Conservation (phyloP, 2,797 vertebrate species). For the Chelmon rostratus region DNA sequence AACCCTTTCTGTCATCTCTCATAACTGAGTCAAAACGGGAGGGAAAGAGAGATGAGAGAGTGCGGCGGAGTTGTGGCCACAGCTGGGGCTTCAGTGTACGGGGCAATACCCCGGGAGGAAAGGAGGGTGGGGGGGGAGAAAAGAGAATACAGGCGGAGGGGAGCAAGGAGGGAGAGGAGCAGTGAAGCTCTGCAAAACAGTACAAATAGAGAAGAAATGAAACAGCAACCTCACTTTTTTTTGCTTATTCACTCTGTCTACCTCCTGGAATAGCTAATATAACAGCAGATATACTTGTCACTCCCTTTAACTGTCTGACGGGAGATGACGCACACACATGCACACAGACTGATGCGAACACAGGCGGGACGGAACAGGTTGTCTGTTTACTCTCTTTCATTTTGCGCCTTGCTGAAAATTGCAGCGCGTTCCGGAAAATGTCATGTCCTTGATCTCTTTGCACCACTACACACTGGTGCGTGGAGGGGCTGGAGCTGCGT, state of each 20-base stretch:
- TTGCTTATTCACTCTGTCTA: slow-evolving; percentile 59
- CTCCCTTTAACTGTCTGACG: slow-evolving; percentile 48
- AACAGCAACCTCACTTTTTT: slow-evolving; percentile 51
- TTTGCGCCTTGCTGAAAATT: slow-evolving; percentile 66
- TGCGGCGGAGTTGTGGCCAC: slow-evolving; percentile 46
- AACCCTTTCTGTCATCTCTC: slow-evolving; percentile 76
- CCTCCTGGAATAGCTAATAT: slow-evolving; percentile 54
- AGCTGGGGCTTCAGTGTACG: slow-evolving; percentile 61
- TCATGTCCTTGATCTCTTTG: slow-evolving; percentile 80
- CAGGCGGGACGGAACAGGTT: slow-evolving; percentile 55
- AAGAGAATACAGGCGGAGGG: slow-evolving; percentile 21
- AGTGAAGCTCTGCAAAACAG: slow-evolving; percentile 52
- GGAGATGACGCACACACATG: slow-evolving; percentile 47
- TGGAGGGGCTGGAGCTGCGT: slow-evolving; percentile 57
- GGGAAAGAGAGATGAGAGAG: slow-evolving; percentile 59
- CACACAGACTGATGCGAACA: slow-evolving; percentile 11
- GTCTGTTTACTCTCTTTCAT: slow-evolving; percentile 72
- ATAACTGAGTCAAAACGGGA: slow-evolving; percentile 66
- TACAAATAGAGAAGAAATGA: slow-evolving; percentile 51
- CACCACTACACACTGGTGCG: slow-evolving; percentile 65
- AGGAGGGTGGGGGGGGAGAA: neutral
- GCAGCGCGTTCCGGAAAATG: slow-evolving; percentile 73
- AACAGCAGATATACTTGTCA: slow-evolving; percentile 61
- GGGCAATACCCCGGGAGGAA: slow-evolving; percentile 42
- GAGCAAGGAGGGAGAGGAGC: slow-evolving; percentile 11